Base-by-base conservation (phyloP, 1,140 invertebrate species). In the Chironomus striatipennis region DNA sequence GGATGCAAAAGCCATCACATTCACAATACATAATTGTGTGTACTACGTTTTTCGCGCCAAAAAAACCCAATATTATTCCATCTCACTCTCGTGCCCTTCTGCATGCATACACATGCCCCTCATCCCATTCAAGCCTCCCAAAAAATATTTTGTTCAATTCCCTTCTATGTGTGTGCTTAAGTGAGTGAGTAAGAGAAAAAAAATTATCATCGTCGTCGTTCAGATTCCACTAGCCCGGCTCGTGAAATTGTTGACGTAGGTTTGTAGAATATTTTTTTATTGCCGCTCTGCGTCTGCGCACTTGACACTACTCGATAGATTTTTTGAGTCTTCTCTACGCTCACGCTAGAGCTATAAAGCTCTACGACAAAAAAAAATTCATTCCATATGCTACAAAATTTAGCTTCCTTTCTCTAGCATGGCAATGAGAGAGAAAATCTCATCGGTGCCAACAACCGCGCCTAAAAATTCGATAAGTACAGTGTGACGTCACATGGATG, bases 171-270 rank as follows among this genome's bases (percentile, higher is more conserved):
- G 8, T 7, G 8, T 47, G 43, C 15, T 8, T 34, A 5, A 34
- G 24, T 34, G 24, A 34, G 24, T 2, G 24, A 34, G 24, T n/a
- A n/a, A n/a, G n/a, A n/a, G n/a, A n/a, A 34, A 34, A 1, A 34
- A 34, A 34, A 34, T 34, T 15, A 47, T 47, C 43, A 47, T 47
- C 15, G 47, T 57, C 47, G 47, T n/a, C 47, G 47, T 57, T 57
- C 47, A 57, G 47, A 57, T 57, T 57, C 47, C 65, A 18, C n/a
- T 12, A 70, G 65, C 17, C 65, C 65, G 18, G 7, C 65, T 70
- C 65, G 18, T 20, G 65, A 70, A 70, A 70, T 18, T 70, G 65
- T 70, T 70, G 65, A 21, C 20, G 65, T 70, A 70, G 65, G 65
- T 70, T 70, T 70, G 65, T 70, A 21, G 65, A 15, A 8, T 8